These are phyloP conservation scores for Chitala chitala DNA, from an alignment of 2,113 vertebrate species.

Conservation along the genomic window DNA sequence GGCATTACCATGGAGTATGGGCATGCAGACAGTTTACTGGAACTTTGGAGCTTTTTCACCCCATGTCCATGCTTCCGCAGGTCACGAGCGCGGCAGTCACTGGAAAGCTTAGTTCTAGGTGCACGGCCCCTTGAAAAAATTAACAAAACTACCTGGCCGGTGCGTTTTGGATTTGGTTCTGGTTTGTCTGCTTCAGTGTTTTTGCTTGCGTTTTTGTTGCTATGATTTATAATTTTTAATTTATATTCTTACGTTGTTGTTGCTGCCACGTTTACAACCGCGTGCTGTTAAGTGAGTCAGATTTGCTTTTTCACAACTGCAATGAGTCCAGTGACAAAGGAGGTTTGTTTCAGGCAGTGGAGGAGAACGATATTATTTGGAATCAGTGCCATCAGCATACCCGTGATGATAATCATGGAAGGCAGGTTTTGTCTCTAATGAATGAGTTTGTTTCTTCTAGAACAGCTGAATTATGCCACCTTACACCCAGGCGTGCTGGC, in stretches of 20 bases:
- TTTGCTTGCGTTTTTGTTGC: not conserved
- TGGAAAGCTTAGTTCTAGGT: not conserved
- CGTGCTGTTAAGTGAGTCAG: not conserved
- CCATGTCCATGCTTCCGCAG: too few species aligned
- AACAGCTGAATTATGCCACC: conserved; percentile 15
- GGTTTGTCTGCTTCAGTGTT: not conserved
- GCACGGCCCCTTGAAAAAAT: not conserved
- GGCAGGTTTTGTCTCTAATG: conserved; percentile 17
- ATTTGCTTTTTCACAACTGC: not conserved
- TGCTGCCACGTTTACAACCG: not conserved
- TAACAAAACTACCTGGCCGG: not conserved
- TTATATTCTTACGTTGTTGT: not conserved
- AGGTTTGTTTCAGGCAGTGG: not conserved
- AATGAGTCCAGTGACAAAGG: not conserved
- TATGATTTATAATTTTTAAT: not conserved
- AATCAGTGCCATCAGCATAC: not conserved
- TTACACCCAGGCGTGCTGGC: conserved; percentile 1
- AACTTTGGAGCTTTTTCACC: too few species aligned
- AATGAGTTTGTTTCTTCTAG: conserved; percentile 3
- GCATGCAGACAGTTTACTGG: too few species aligned
- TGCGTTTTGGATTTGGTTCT: not conserved
- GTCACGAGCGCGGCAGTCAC: not conserved
- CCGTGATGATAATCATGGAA: not conserved
- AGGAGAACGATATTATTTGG: too few species aligned
- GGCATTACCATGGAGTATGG: too few species aligned